These are phyloP conservation scores for Brienomyrus brachyistius DNA, from an alignment of 2,113 vertebrate species.

Conservation along the genomic window DNA sequence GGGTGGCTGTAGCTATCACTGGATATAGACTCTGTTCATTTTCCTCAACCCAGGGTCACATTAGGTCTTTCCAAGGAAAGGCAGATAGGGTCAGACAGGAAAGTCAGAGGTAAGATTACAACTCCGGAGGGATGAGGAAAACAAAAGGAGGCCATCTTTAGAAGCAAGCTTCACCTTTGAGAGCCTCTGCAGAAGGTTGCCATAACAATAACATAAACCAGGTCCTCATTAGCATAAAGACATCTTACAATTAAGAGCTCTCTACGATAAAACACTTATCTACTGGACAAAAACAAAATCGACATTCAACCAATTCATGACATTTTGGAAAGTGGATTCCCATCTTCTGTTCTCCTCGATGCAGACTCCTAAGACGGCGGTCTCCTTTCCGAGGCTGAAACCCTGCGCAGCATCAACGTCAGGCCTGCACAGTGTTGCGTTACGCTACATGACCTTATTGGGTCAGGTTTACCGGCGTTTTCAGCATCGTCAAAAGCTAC, in stretches of 20 bases:
- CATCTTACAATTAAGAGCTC: not conserved
- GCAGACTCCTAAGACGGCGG: not conserved
- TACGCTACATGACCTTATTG: slow-evolving; percentile 6
- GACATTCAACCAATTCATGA: not conserved
- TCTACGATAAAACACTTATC: not conserved
- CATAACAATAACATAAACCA: not conserved
- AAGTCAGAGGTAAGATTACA: not conserved
- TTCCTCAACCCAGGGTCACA: not conserved
- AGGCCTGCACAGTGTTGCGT: not conserved
- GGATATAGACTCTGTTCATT: not conserved
- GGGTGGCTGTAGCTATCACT: not conserved
- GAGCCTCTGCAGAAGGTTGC: not conserved
- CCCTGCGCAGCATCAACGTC: slow-evolving; percentile 13
- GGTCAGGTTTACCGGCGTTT: slow-evolving; percentile 7
- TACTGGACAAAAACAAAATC: not conserved
- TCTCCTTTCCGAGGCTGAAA: not conserved
- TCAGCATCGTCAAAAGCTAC: not conserved
- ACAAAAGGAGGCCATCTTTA: not conserved
- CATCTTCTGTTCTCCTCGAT: not conserved
- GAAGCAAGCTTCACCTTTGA: not conserved
- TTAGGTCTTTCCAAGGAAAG: not conserved
- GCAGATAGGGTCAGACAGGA: not conserved
- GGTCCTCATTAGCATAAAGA: not conserved
- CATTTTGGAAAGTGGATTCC: not conserved
- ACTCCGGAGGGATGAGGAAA: not conserved